Evolutionary conservation across 2,888 invertebrate genomes (phyloP), one percentile per base, ranked within the genome.

Genomic region (Oligia fasciuncula): DNA sequence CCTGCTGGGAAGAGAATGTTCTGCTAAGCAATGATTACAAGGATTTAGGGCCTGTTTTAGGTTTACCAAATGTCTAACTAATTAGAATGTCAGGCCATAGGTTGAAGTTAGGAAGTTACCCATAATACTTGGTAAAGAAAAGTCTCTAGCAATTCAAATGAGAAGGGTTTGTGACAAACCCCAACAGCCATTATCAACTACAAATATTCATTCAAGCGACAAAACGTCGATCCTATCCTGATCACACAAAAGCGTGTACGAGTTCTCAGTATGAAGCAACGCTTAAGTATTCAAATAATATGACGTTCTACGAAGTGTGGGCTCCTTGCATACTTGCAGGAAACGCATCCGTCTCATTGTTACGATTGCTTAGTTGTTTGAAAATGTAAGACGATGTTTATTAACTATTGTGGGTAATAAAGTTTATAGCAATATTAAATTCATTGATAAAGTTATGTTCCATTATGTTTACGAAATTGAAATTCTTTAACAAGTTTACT

Each of bases 321-420:
- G 54, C 80, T 82, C 62, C 73, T 78, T 85, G 85, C 85, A 81
- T 85, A 85, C 81, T 84, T 85, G 86, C 92, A 93, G 94, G 94
- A 95, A 91, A 93, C 84, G 90, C 93, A 91, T 94, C 93, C 94
- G 93, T 91, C 89, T 88, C 83, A 91, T 93, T 93, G 91, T 93
- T 90, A 87, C 85, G 68, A 84, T 74, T 86, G 79, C 83, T 83
- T 73, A 81, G 84, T 89, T 88, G 88, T 89, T 90, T 90, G 79
- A 77, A 85, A 81, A 80, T 85, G 82, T 87, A 84, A 74, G 71
- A 68, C 54, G 43, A 72, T 67, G 73, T 83, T 85, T 87, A 85
- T 75, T 80, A 78, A 29, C 77, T 78, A 81, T 84, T 84, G 51
- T 68, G 14, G 5, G 13, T 62, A n/a, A 62, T 74, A 54, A 46